Percentiles rank a stretch among this genome's conserved stretches.
phyloP scores from a whole-genome alignment of 2,888 invertebrate species.

The Lamellibrachia columna region DNA sequence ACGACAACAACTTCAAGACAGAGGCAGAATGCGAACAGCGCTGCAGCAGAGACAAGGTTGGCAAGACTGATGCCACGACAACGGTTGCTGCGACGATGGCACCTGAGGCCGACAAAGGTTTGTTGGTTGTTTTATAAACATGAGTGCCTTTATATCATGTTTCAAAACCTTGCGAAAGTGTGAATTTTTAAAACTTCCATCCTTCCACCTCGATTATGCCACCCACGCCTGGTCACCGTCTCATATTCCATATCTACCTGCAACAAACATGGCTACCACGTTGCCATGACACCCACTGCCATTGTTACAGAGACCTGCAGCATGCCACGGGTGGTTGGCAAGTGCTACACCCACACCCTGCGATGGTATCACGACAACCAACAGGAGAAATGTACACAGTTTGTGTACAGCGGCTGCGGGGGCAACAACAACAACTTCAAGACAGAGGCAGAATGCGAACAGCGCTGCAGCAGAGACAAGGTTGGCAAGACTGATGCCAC shows the following conservation, averaged over 20 bases:
- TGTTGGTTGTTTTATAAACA: not conserved
- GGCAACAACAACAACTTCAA: conserved; percentile 37
- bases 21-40: conserved; percentile 30
- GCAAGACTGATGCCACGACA: not conserved
- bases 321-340: conserved; percentile 71
- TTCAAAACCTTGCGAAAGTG: too few relatives aligned
- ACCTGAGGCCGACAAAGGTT: not conserved
- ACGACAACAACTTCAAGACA: conserved; percentile 34
- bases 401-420: conserved; percentile 38
- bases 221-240: not conserved
- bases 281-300: not conserved
- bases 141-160: too few relatives aligned
- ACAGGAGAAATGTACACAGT: conserved; percentile 73
- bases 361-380: conserved; percentile 82
- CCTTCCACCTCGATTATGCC: not conserved
- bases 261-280: not conserved
- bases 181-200: too few relatives aligned
- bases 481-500: not conserved
- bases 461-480: conserved; percentile 27
- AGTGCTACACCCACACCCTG: conserved; percentile 74
- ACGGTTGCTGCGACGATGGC: not conserved
- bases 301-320: conserved; percentile 33
- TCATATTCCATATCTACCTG: not conserved
- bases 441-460: conserved; percentile 31
- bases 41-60: conserved; percentile 27